phyloP scores from a whole-genome alignment of 2,888 invertebrate species.

The Hirtodrosophila trivittata region DNA sequence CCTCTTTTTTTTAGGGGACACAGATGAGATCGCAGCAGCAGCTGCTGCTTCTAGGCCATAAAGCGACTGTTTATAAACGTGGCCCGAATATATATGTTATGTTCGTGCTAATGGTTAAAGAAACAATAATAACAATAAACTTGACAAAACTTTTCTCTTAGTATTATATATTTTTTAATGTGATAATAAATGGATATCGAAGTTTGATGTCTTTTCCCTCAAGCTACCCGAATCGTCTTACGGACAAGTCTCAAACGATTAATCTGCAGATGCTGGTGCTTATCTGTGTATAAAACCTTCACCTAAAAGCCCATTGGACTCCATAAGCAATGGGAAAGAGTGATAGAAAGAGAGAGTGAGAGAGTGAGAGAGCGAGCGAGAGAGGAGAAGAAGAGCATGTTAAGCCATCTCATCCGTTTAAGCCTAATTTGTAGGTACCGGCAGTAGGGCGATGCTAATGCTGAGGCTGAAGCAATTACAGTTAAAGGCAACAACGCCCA shows the following conservation, averaged over 20 bases:
- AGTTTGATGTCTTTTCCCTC: no score
- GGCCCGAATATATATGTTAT: conserved; percentile 45
- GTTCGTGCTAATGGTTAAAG: no score
- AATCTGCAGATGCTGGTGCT: conserved; percentile 33
- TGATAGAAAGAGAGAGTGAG: not conserved
- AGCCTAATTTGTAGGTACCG: conserved; percentile 66
- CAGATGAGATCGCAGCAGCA: conserved; percentile 48
- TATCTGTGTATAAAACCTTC: conserved; percentile 10
- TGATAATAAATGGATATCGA: no score
- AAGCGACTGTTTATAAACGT: conserved; percentile 68
- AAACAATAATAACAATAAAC: not conserved
- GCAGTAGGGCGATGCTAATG: conserved; percentile 8
- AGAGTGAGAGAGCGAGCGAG: not conserved
- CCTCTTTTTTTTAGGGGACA: conserved; percentile 3
- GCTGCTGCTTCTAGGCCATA: conserved; percentile 51
- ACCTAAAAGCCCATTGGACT: conserved; percentile 11
- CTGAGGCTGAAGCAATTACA: conserved; percentile 66
- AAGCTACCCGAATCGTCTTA: no score
- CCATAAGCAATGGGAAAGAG: conserved; percentile 9
- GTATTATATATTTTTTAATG: no score
- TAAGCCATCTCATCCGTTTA: conserved; percentile 45
- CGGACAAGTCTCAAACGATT: no score
- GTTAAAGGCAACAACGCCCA: conserved; percentile 59
- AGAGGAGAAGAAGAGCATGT: conserved; percentile 1
- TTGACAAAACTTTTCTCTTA: no score